Base-by-base conservation (phyloP, 2,113 vertebrate species). In the Nycticebus coucang region DNA sequence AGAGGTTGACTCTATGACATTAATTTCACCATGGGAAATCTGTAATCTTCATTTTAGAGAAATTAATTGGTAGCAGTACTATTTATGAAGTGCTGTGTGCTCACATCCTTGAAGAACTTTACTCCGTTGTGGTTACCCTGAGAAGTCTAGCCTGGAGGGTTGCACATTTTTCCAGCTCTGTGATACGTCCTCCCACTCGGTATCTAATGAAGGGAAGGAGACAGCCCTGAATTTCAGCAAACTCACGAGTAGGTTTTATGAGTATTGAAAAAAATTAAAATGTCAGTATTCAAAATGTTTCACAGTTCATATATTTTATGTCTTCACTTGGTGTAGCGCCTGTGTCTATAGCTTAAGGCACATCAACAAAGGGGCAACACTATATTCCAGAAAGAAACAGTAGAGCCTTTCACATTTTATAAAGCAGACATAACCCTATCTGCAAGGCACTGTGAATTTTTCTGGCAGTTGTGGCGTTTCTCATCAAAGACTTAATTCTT, bases 181-280 rank as follows among this genome's bases (percentile, higher is more conserved):
- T 93, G 64, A 77, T 93, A 53, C 24, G 26, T 92, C 91, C 19
- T 91, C 93, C 80, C 71, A 72, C 87, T 66, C 83, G 75, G 19
- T 68, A 68, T 75, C 75, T 92, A 89, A 87, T 95, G 85, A 94
- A 90, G 74, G 90, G 88, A 92, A 90, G 33, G 30, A 90, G 50
- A 77, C 60, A 66, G 64, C 66, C 64, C 66, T 91, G 55, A 55
- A 91, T 94, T 93, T 64, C 59, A 91, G 74, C 60, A 77, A 92
- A 94, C 28, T 90, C 59, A 66, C 18, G 30, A 80, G 5, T 87
- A 80, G 41, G 37, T 19, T 92, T 96, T 94, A 77, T 57, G 77
- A 88, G 18, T 88, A 72, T 92, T 87, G 87, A 89, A 94, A 69
- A 93, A 91, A 82, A 68, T 96, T 78, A 41, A 94, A 92, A 92